A percentile compares a stretch with the other conserved stretches of the same genome.
These are phyloP conservation scores for Pogonus chalceus DNA, from an alignment of 1,140 invertebrate species.

Conservation along the genomic window DNA sequence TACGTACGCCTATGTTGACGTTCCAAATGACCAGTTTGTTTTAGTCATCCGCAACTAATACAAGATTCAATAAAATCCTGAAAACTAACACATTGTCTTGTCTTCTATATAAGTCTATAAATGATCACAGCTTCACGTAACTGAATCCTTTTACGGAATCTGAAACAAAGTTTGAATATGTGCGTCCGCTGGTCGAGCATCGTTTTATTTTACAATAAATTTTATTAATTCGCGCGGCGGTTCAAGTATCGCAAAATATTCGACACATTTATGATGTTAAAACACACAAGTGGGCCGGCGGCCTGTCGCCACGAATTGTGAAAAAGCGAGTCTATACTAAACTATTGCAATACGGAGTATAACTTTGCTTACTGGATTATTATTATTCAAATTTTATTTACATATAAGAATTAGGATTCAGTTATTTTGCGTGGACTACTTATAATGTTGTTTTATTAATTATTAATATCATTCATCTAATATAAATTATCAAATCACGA, in stretches of 20 bases:
- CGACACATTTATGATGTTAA: conserved; percentile 2
- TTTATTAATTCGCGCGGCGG: background rate
- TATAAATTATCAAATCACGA: too few species aligned
- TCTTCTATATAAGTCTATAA: too few species aligned
- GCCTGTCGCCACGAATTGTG: background rate
- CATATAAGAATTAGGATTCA: too few species aligned
- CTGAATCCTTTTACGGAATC: background rate
- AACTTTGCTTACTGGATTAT: too few species aligned
- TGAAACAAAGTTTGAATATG: background rate
- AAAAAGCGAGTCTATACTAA: background rate
- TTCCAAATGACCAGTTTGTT: background rate
- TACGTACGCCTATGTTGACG: background rate
- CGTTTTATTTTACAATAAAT: conserved; percentile 6
- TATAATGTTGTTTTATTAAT: too few species aligned
- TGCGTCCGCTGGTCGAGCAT: too few species aligned
- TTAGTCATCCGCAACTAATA: background rate
- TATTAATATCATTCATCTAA: too few species aligned
- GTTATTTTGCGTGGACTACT: too few species aligned
- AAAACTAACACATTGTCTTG: too few species aligned
- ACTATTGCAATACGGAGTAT: too few species aligned
- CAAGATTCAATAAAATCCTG: background rate
- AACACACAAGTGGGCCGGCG: conserved; percentile 2
- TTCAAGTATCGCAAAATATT: background rate
- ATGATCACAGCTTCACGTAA: too few species aligned
- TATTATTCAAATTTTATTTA: too few species aligned